A percentile compares a stretch with the other conserved stretches of the same genome.
These are phyloP conservation scores for Spongilla lacustris DNA, from an alignment of 37 sponge, comb jelly and placozoan species.

Conservation along the genomic window DNA sequence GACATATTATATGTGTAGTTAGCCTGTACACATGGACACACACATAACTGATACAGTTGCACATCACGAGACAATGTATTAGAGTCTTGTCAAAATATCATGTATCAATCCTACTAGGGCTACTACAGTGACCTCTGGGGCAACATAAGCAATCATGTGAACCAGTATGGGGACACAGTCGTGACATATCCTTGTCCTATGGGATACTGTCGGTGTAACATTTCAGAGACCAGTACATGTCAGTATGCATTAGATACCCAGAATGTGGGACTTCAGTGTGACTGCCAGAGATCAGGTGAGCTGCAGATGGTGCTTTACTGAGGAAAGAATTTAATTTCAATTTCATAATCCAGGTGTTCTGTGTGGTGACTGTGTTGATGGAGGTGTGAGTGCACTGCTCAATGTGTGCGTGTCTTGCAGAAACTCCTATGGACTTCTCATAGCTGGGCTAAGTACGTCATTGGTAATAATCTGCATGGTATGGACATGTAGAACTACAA, in stretches of 20 bases:
- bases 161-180: constrained; percentile 4
- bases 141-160: not conserved
- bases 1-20: too few relatives aligned
- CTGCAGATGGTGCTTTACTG: not conserved
- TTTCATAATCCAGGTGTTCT: constrained; percentile 48
- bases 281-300: constrained; percentile 43
- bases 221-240: not conserved
- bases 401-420: constrained; percentile 56
- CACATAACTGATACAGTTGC: too few relatives aligned
- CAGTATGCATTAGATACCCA: constrained; percentile 2
- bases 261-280: constrained; percentile 10
- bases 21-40: too few relatives aligned
- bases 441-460: constrained; percentile 33
- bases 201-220: constrained; percentile 51
- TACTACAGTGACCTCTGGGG: not conserved
- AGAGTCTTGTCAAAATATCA: too few relatives aligned
- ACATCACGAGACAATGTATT: too few relatives aligned
- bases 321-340: not conserved
- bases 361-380: constrained; percentile 68
- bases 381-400: constrained; percentile 63
- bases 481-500: not conserved
- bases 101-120: not conserved
- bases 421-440: constrained; percentile 11
- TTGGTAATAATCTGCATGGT: not conserved
- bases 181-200: constrained; percentile 36